Base-by-base conservation (phyloP, 2,113 vertebrate genomes). In the Puma concolor region DNA sequence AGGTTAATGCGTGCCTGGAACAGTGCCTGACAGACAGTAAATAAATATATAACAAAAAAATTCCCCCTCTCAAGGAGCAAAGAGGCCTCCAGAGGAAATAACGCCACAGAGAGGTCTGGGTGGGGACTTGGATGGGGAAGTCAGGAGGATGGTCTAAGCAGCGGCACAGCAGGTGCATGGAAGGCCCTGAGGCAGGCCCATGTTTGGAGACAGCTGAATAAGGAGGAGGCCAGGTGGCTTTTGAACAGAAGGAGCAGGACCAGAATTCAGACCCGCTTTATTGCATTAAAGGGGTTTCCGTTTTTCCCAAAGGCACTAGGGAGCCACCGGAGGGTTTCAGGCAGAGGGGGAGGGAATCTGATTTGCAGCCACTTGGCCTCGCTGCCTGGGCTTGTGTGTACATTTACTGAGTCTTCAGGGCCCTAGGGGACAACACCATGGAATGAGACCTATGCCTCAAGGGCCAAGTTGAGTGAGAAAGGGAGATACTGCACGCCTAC, bases 181-280 rank as follows among this genome's bases (percentile, higher is more conserved):
- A 81, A 81, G 89, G 89, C 66, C 77, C 83, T 67, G 84, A 8
- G 77, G 77, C 57, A 66, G 74, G 44, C n/a, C 64, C 7, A 0
- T 9, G 48, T 69, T 27, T 29, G 19, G 52, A 38, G 36, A 31
- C 57, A 33, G 3, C 1, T 36, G 15, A 38, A 21, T 0, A 76
- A 36, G 31, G 29, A 44, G 36, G 5, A 48, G 57, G 29, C 67
- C n/a, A 2, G 9, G 84, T 10, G 63, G 36, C 14, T 7, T 31
- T 7, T 31, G 71, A 64, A 15, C 50, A 27, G 17, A 48, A 44
- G 69, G 57, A 52, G 63, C 0, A 19, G 77, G 21, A n/a, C 57
- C 17, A 48, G 36, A 25, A 67, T 0, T 5, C 14, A 0, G 38
- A 23, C 0, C 7, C 27, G 16, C 3, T 57, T 52, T 13, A 23